Evolutionary conservation across 1,140 invertebrate genomes (phyloP).

Genomic region (Heterodera schachtii): DNA sequence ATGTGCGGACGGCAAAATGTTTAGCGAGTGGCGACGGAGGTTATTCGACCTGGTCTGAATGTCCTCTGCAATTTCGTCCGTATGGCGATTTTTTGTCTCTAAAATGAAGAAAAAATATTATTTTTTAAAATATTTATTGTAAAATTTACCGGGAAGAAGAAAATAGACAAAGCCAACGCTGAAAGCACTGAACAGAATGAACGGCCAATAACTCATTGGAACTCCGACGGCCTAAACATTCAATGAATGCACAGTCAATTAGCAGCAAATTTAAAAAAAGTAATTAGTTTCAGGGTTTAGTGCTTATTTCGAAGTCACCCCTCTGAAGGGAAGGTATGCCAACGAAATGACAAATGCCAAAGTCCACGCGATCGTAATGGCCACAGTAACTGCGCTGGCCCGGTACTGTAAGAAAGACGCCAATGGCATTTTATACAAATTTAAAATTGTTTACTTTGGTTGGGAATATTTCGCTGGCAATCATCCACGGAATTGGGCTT

Average conservation of each 20-base stretch:
- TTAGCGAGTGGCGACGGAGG: slow-evolving; percentile 29
- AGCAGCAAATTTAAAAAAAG: no score
- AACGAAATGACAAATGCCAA: slow-evolving; percentile 57
- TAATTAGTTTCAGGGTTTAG: no score
- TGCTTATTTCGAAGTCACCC: slow-evolving; percentile 33
- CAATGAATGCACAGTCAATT: neutral
- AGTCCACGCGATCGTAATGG: slow-evolving; percentile 55
- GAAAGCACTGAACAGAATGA: slow-evolving; percentile 55
- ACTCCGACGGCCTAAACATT: slow-evolving; percentile 58
- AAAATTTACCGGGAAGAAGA: slow-evolving; percentile 54
- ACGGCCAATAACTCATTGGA: slow-evolving; percentile 58
- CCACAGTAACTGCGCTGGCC: slow-evolving; percentile 53
- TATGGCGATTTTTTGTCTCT: slow-evolving; percentile 44
- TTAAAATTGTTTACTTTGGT: slow-evolving; percentile 33
- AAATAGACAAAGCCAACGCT: slow-evolving; percentile 57
- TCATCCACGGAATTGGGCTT: slow-evolving; percentile 63
- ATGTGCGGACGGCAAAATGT: slow-evolving; percentile 15
- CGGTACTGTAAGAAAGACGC: slow-evolving; percentile 47
- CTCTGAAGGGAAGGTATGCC: slow-evolving; percentile 56
- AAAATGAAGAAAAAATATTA: slow-evolving; percentile 34
- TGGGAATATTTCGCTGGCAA: slow-evolving; percentile 57
- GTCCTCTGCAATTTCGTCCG: slow-evolving; percentile 41
- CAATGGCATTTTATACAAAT: neutral
- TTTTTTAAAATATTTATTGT: neutral
- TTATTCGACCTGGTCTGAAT: slow-evolving; percentile 25